These are phyloP conservation scores for Microhierax caerulescens DNA, from an alignment of 2,797 vertebrate genomes.

Conservation along the genomic window DNA sequence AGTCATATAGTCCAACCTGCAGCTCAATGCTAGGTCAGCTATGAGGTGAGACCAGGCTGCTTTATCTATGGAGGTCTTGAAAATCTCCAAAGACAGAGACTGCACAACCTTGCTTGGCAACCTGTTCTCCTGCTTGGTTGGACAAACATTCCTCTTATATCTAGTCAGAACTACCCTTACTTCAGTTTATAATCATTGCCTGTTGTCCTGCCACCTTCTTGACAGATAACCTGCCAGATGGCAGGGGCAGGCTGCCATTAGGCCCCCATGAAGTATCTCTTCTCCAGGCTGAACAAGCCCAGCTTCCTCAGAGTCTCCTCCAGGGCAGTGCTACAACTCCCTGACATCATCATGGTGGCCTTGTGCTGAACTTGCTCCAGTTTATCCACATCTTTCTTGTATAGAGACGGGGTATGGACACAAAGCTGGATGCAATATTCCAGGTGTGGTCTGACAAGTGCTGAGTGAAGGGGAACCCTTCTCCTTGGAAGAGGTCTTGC, in stretches of 20 bases:
- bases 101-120: background rate
- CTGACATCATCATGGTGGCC: too few species aligned
- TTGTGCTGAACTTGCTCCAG: background rate
- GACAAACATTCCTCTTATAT: background rate
- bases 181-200: background rate
- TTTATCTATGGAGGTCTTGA: background rate
- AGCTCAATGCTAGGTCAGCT: background rate
- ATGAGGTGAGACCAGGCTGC: background rate
- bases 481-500: background rate
- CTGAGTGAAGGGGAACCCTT: background rate
- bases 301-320: background rate
- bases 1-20: background rate
- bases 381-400: background rate
- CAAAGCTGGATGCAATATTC: background rate
- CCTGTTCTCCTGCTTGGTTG: background rate
- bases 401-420: background rate
- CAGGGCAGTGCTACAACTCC: background rate
- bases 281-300: background rate
- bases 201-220: background rate
- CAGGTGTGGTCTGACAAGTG: background rate
- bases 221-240: background rate
- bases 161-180: background rate
- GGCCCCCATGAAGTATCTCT: background rate
- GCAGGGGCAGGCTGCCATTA: fast-evolving
- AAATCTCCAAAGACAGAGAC: background rate